These are phyloP conservation scores for Scarus forsteni DNA, from an alignment of 2,797 vertebrate species.

Conservation along the genomic window DNA sequence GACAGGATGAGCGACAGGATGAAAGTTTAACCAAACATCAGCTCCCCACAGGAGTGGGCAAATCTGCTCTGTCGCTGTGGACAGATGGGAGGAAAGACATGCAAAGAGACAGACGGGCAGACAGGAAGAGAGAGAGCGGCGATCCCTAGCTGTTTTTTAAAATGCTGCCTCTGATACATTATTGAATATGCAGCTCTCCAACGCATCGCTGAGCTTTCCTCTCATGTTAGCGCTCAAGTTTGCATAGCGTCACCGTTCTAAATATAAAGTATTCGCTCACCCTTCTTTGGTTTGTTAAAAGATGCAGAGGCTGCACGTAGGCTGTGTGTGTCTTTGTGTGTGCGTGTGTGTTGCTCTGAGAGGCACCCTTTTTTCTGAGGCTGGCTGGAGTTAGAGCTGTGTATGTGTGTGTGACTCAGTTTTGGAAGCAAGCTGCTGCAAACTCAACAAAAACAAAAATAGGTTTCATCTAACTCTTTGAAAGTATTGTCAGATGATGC, in stretches of 20 bases:
- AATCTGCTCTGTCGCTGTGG: constrained; percentile 58
- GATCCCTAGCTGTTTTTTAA: constrained; percentile 77
- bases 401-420: constrained; percentile 48
- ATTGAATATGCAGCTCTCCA: constrained; percentile 76
- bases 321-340: neutral
- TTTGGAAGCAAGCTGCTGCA: constrained; percentile 43
- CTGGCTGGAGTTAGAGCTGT: constrained; percentile 46
- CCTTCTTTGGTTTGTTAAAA: constrained; percentile 69
- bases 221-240: constrained; percentile 75
- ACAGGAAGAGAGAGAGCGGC: constrained; percentile 67
- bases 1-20: constrained; percentile 71
- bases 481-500: constrained; percentile 52
- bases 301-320: constrained; percentile 70
- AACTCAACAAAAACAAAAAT: constrained; percentile 48
- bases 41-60: constrained; percentile 47
- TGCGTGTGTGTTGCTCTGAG: constrained; percentile 28
- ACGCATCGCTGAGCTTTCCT: constrained; percentile 81
- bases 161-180: constrained; percentile 80
- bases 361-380: constrained; percentile 56
- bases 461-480: constrained; percentile 59
- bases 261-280: constrained; percentile 80
- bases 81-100: constrained; percentile 54
- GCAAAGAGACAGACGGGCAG: constrained; percentile 69
- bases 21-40: constrained; percentile 76
- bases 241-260: constrained; percentile 76